Evolutionary conservation across 2,888 invertebrate species (phyloP).

Genomic region (Altica lythri): DNA sequence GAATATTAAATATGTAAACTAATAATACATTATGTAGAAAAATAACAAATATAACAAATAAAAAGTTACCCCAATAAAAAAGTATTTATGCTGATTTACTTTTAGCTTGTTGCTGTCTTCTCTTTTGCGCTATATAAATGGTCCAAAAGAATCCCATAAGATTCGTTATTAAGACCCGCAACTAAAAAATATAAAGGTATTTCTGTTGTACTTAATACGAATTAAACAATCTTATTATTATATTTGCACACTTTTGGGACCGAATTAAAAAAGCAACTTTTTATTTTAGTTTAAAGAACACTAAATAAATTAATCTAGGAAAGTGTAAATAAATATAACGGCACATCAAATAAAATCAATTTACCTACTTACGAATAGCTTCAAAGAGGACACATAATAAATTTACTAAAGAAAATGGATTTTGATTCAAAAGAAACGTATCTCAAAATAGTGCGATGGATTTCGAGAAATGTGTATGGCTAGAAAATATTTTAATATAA

Average conservation of each 20-base stretch:
- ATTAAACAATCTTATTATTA: background rate
- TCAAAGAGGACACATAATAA: conserved; percentile 20
- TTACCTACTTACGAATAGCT: conserved; percentile 22
- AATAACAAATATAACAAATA: too few species aligned
- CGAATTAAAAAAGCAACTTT: background rate
- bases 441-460: conserved; percentile 28
- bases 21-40: too few species aligned
- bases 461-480: conserved; percentile 28
- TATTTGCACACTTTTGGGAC: background rate
- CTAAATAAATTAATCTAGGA: background rate
- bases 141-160: conserved; percentile 81
- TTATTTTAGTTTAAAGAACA: background rate
- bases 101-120: conserved; percentile 60
- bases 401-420: conserved; percentile 24
- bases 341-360: background rate
- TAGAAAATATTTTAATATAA: conserved; percentile 18
- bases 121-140: conserved; percentile 72
- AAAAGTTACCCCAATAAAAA: too few species aligned
- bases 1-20: too few species aligned
- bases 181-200: conserved; percentile 64
- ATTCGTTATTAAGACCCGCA: conserved; percentile 75
- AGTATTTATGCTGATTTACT: too few species aligned
- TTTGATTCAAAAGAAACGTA: conserved; percentile 20
- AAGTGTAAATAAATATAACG: background rate
- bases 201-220: background rate